These are phyloP conservation scores for Channa argus DNA, from an alignment of 2,113 vertebrate species.

Conservation along the genomic window DNA sequence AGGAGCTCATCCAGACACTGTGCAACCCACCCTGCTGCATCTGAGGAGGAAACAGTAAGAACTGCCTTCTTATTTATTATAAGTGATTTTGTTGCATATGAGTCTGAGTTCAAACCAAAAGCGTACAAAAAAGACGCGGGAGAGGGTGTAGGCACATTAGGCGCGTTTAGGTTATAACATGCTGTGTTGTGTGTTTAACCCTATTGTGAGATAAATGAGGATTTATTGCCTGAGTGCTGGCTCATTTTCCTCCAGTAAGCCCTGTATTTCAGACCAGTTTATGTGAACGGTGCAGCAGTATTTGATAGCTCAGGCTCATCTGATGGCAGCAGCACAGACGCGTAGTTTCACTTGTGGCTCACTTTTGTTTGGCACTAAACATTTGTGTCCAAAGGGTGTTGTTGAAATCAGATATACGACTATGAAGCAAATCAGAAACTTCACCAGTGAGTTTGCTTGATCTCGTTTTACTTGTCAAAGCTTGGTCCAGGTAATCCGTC, in stretches of 20 bases:
- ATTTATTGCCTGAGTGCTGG: constrained; percentile 8
- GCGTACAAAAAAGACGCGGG: background rate
- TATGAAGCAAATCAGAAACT: background rate
- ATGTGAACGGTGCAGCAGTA: constrained; percentile 20
- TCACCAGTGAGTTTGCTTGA: constrained; percentile 1
- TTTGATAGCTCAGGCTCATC: constrained; percentile 33
- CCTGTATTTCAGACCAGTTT: background rate
- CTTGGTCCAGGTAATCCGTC: constrained; percentile 2
- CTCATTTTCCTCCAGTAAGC: background rate
- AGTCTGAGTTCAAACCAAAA: constrained; percentile 3
- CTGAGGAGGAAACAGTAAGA: constrained; percentile 64
- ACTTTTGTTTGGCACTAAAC: constrained; percentile 54
- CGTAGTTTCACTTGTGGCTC: constrained; percentile 69
- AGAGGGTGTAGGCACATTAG: constrained; percentile 5
- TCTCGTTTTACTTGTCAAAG: background rate
- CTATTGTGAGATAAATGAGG: constrained; percentile 39
- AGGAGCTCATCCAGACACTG: constrained; percentile 56
- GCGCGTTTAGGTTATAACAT: constrained; percentile 26
- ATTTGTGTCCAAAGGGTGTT: background rate
- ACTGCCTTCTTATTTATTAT: background rate
- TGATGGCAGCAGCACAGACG: constrained; percentile 46
- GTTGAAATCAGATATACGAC: background rate
- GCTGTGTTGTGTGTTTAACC: constrained; percentile 24
- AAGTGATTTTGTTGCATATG: constrained; percentile 4
- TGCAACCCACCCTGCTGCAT: constrained; percentile 51